These are phyloP conservation scores for Athalia rosae DNA, from an alignment of 2,888 invertebrate species.

Conservation along the genomic window DNA sequence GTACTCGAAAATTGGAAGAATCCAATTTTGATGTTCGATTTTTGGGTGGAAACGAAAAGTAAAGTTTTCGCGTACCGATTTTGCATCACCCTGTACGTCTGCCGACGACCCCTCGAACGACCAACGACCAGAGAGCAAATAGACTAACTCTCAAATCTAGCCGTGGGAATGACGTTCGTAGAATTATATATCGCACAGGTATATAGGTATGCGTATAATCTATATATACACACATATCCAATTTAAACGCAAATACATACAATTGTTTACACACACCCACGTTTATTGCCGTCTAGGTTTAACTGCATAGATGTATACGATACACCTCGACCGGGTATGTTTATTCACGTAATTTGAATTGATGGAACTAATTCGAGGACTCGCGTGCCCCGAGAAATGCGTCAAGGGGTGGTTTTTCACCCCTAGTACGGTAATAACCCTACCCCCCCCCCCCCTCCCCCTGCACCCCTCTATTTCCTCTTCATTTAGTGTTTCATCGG, in stretches of 20 bases:
- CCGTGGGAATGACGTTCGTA: background rate
- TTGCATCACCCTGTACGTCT: background rate
- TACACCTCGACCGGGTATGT: conserved; percentile 27
- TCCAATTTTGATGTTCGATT: no score
- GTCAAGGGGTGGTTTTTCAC: background rate
- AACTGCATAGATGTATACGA: no score
- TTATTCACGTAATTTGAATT: conserved; percentile 49
- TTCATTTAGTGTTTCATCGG: background rate
- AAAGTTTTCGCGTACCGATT: no score
- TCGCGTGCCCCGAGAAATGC: background rate
- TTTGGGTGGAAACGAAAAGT: no score
- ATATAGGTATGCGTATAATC: background rate
- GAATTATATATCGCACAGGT: background rate
- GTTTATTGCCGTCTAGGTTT: conserved; percentile 51
- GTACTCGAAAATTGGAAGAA: no score
- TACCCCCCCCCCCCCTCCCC: background rate
- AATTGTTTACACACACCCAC: background rate
- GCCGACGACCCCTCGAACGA: background rate
- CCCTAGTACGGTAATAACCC: conserved; percentile 5
- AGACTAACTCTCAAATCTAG: background rate
- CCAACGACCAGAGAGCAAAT: background rate
- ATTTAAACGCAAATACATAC: no score
- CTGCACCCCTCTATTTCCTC: background rate
- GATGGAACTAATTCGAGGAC: conserved; percentile 30
- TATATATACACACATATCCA: background rate